Percentiles rank a stretch among this genome's conserved stretches.
These are phyloP conservation scores for Polydrusus cervinus DNA, from an alignment of 2,888 invertebrate genomes.

Conservation along the genomic window DNA sequence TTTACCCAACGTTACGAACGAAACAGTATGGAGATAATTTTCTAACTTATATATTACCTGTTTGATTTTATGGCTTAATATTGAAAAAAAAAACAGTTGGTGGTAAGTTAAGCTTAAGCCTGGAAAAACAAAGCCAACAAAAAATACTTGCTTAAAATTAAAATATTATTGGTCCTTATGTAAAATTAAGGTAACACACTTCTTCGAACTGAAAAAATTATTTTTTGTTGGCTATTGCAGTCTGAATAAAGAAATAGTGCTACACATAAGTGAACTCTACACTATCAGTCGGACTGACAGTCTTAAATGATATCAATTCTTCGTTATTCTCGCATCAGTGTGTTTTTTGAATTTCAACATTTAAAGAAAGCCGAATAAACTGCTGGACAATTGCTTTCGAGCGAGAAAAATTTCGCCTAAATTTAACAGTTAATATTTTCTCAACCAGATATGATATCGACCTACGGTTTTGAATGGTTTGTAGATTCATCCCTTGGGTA, in stretches of 20 bases:
- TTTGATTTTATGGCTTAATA: conserved; percentile 10
- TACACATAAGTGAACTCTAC: neutral
- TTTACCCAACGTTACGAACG: neutral
- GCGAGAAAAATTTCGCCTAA: too few species aligned
- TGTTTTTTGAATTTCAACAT: too few species aligned
- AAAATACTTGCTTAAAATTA: conserved; percentile 9
- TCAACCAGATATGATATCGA: too few species aligned
- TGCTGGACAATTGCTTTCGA: too few species aligned
- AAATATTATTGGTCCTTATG: conserved; percentile 23
- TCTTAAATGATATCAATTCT: too few species aligned
- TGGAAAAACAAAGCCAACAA: conserved; percentile 1
- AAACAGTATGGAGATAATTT: neutral
- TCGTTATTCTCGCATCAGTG: too few species aligned
- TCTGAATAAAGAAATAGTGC: neutral
- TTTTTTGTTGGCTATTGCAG: neutral
- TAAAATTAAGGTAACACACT: conserved; percentile 5
- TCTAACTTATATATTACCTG: neutral
- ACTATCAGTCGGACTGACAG: too few species aligned
- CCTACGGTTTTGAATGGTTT: too few species aligned
- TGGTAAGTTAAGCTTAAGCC: neutral
- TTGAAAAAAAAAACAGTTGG: neutral
- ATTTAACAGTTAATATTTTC: too few species aligned
- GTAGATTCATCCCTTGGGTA: too few species aligned
- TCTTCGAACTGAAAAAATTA: neutral
- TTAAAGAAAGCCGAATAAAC: too few species aligned